Conservation (phyloP, 1,140 invertebrate species). For the Panulirus ornatus region DNA sequence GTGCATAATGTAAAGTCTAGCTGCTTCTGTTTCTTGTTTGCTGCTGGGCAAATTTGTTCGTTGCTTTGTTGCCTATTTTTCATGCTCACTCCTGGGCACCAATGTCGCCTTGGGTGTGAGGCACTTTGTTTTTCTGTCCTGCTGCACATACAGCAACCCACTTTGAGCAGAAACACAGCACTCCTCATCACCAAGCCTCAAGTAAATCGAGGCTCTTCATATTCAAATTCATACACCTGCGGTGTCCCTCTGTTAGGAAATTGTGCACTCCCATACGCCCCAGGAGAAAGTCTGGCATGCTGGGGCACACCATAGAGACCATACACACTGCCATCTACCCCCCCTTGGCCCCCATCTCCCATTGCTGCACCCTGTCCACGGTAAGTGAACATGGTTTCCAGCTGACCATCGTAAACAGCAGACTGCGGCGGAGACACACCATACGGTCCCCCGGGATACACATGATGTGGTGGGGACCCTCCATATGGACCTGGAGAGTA, state of each 20-base stretch:
- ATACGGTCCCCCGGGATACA: slow-evolving; percentile 56
- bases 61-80: slow-evolving; percentile 61
- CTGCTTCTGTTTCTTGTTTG: slow-evolving; percentile 52
- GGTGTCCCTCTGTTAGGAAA: slow-evolving; percentile 68
- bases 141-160: slow-evolving; percentile 39
- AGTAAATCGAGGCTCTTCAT: slow-evolving; percentile 75
- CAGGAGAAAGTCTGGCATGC: slow-evolving; percentile 73
- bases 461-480: slow-evolving; percentile 63
- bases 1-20: slow-evolving; percentile 58
- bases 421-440: slow-evolving; percentile 66
- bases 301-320: slow-evolving; percentile 75
- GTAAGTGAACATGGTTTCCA: slow-evolving; percentile 74
- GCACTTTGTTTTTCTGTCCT: slow-evolving; percentile 47
- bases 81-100: slow-evolving; percentile 50
- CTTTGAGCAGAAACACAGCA: slow-evolving; percentile 64
- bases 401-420: slow-evolving; percentile 69
- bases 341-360: slow-evolving; percentile 58
- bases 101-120: slow-evolving; percentile 49
- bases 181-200: slow-evolving; percentile 62
- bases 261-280: slow-evolving; percentile 63
- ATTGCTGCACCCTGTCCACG: slow-evolving; percentile 63
- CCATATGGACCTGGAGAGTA: slow-evolving; percentile 67
- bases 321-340: slow-evolving; percentile 69
- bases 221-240: slow-evolving; percentile 75
- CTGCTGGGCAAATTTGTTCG: slow-evolving; percentile 50